Evolutionary conservation across 2,888 invertebrate species (phyloP).

Genomic region (Rhagium mordax): DNA sequence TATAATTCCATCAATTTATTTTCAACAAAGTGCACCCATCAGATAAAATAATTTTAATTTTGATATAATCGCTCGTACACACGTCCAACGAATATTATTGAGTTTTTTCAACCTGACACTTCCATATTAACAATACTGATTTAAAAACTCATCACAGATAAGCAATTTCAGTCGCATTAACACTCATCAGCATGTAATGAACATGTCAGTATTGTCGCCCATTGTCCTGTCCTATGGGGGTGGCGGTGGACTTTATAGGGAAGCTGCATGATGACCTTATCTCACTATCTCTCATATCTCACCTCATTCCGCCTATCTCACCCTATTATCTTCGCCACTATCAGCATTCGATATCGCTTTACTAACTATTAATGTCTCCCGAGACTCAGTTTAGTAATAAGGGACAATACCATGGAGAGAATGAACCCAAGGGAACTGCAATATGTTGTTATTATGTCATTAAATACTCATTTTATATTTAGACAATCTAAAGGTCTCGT

Average conservation of each 20-base stretch:
- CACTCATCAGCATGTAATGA: constrained; percentile 64
- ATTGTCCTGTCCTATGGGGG: constrained; percentile 49
- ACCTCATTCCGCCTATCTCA: constrained; percentile 58
- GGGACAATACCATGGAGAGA: constrained; percentile 47
- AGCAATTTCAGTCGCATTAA: constrained; percentile 63
- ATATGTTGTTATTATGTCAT: constrained; percentile 54
- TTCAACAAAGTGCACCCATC: constrained; percentile 28
- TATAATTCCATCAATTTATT: constrained; percentile 23
- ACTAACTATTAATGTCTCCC: constrained; percentile 59
- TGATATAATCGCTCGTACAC: constrained; percentile 39
- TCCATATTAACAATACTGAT: constrained; percentile 45
- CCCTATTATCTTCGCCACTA: constrained; percentile 59
- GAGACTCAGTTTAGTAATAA: constrained; percentile 53
- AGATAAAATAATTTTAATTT: constrained; percentile 23
- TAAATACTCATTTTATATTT: constrained; percentile 18
- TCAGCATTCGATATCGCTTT: constrained; percentile 56
- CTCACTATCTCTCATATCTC: constrained; percentile 49
- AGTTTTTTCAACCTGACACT: constrained; percentile 43
- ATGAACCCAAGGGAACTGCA: constrained; percentile 49
- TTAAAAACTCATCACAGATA: constrained; percentile 64
- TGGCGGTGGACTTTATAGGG: neutral
- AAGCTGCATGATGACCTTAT: constrained; percentile 39
- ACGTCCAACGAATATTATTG: constrained; percentile 36
- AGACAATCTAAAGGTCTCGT: neutral
- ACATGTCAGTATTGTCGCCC: constrained; percentile 64